A percentile compares a stretch with the other conserved stretches of the same genome.
Evolutionary conservation across 2,797 vertebrate species (phyloP).

Genomic region (Lateolabrax maculatus): DNA sequence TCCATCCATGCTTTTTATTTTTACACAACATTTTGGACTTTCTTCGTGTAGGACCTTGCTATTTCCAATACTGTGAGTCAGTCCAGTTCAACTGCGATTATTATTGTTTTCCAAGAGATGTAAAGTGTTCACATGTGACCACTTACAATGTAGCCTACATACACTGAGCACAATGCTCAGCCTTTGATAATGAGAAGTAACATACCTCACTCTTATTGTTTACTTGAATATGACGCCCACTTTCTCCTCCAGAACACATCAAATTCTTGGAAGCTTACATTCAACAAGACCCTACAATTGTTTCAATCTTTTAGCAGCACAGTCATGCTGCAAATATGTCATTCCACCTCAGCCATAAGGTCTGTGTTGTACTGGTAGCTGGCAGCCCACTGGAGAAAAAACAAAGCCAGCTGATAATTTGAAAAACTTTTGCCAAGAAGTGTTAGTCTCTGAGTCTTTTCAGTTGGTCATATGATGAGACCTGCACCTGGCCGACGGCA

Average conservation of each 20-base stretch:
- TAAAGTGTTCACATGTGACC: not conserved
- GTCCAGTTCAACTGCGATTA: conserved; percentile 6
- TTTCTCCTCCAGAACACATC: not conserved
- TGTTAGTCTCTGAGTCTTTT: not conserved
- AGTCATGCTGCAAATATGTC: conserved; percentile 20
- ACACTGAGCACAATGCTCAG: not conserved
- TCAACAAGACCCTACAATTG: not conserved
- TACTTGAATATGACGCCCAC: not conserved
- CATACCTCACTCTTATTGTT: not conserved
- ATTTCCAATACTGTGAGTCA: conserved; percentile 51
- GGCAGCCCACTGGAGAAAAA: not conserved
- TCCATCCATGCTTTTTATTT: conserved; percentile 27
- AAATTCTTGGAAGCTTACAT: conserved; percentile 15
- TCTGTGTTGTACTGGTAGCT: not conserved
- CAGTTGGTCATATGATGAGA: conserved; percentile 6
- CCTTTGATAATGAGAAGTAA: not conserved
- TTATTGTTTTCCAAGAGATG: conserved; percentile 25
- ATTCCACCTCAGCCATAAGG: not conserved
- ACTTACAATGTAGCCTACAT: not conserved
- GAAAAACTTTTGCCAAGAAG: not conserved
- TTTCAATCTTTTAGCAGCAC: not conserved
- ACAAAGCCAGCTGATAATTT: not conserved
- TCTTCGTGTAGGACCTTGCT: conserved; percentile 3
- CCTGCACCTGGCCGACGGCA: not conserved
- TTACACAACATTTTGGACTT: conserved; percentile 32